Base-by-base conservation (phyloP, 2,888 invertebrate genomes). In the Ormia ochracea region DNA sequence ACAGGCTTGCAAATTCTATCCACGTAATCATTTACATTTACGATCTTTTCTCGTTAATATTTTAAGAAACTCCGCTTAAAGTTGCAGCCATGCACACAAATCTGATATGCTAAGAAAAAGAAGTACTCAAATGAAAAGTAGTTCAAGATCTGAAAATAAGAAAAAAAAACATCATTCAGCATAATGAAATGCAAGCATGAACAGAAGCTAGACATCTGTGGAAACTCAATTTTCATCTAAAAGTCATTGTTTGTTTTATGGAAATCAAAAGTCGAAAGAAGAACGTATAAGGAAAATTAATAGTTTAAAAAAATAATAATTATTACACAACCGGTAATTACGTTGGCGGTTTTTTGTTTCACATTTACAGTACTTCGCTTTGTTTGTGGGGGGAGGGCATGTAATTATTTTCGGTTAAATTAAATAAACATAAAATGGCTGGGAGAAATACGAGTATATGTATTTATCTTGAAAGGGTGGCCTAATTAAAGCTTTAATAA, bases 311-410 rank as follows among this genome's bases (percentile, higher is more conserved):
- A 36, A 70, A 59, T 48, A 45, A 58, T 54, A 23, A 73, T 48
- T 68, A 63, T 79, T 79, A 70, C 65, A 74, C 66, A 72, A 76
- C 48, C 48, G 65, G 41, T 68, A 80, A 76, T 76, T 76, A 63
- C 59, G 56, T 43, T 50, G 54, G 54, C 61, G 66, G 65, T 66
- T 26, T 65, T 48, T 28, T 28, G 9, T 54, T 63, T 26, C 38
- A 63, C 21, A 28, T 65, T 12, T 72, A 4, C 72, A 52, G 9
- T 17, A 28, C 26, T 58, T 52, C 43, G 26, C 26, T 50, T 17
- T 33, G 2, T 4, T 12, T 38, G 63, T 65, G 31, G 23, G 56
- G 17, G 31, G 23, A 48, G 17, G 58, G 56, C 48, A 74, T 48
- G 45, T 65, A 58, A 65, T 65, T 41, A 45, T 61, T 56, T 48